Evolutionary conservation across 2,113 vertebrate genomes (phyloP), one percentile per base, ranked within the genome.

Genomic region (Atherinomorus stipes): DNA sequence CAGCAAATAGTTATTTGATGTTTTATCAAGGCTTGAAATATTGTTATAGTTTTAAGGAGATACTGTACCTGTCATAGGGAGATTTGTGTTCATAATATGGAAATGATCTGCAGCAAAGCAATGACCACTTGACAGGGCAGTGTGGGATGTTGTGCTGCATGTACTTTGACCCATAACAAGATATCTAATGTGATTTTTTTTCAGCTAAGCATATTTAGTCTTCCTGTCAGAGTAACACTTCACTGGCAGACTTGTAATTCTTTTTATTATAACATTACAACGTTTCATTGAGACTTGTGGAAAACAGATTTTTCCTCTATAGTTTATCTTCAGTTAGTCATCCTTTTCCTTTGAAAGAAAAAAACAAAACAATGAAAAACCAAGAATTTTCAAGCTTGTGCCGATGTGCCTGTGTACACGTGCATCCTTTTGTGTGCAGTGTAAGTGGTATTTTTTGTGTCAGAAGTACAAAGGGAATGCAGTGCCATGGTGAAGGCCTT

Each of bases 401-500:
- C 28, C 9, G 11, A 21, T 16, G 5, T 37, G 11, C 73, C 16
- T 54, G 12, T 65, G 12, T 11, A 12, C 50, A 31, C 61, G 23
- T 74, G 19, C 15, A n/a, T n/a, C 21, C 67, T 45, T 28, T 12
- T 70, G 40, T 62, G 72, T 76, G 4, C 22, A 0, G 45, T 74
- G 23, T 50, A 37, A 71, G 56, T 73, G 58, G 18, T 71, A 44
- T 63, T 38, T 72, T 80, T 84, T 84, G 37, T 80, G 45, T 57
- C 8, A 1, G 6, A 68, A 25, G 50, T 59, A 54, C 64, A 85
- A 71, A 75, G 62, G 58, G 45, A 66, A 34, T 67, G 70, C 86
- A 87, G 87, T 88, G 62, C 72, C 83, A 84, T 84, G 67, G 70
- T 81, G 52, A 84, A 75, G 77, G 61, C 65, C 57, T 80, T 80